Evolutionary conservation across 2,113 vertebrate species (phyloP), one percentile per base, ranked within the genome.

Genomic region (Lutjanus erythropterus): DNA sequence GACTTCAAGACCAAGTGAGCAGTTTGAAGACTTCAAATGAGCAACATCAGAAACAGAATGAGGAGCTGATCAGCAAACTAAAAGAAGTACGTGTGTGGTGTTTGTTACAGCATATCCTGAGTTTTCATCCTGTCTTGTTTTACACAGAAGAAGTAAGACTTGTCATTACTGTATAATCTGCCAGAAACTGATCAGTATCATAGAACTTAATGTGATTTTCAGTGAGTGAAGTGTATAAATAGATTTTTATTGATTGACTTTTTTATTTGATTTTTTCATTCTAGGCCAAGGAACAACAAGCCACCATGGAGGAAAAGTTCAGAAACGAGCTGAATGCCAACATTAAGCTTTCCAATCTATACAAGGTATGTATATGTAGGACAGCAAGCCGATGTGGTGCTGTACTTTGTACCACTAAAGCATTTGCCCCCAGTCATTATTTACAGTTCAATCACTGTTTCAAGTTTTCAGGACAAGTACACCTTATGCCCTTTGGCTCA

Each of bases 291-390:
- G 97, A 97, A 25, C 97, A 98, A 52, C 97, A 98, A 64, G 88
- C 95, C 41, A 91, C 87, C 64, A 95, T 96, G 93, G 97, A 98
- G 88, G 97, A 98, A 71, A 97, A 96, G 91, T 98, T 99, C 78
- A 95, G 96, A 75, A 98, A 96, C 70, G 98, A 99, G 76, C 88
- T 99, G 70, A 98, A 98, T 90, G 95, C 98, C 25, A 97, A 99
- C 84, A 97, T 99, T 23, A 99, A 98, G 71, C 96, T 99, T 16
- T 97, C 94, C 64, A 98, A 97, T 76, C 92, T 99, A 6, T 96
- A 99, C 85, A 99, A 98, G 96, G 98, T 98, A 93, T 83, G 85
- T 72, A 46, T 7, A 46, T 7, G 0, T 49, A 5, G 50, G 16
- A 58, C 19, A 41, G 3, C 4, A 35, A n/a, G 16, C 44, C 9